Evolutionary conservation across 2,113 vertebrate genomes (phyloP).

Genomic region (Alligator sinensis): DNA sequence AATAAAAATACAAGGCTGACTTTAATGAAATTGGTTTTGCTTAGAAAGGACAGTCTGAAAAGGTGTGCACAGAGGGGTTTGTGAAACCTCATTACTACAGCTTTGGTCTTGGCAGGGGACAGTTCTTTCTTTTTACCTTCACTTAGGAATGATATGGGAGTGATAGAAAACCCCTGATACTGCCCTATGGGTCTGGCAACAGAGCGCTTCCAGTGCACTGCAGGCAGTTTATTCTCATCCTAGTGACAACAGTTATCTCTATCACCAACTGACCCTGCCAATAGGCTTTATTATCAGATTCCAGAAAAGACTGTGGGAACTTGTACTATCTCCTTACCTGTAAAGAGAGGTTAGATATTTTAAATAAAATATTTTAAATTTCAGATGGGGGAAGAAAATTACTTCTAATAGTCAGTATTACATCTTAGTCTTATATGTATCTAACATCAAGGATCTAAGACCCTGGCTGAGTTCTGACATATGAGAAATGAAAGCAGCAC

Average conservation of each 20-base stretch:
- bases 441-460: background rate
- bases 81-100: background rate
- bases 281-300: background rate
- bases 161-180: background rate
- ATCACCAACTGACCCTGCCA: background rate
- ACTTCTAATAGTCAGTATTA: conserved; percentile 8
- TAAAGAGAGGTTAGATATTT: background rate
- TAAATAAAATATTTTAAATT: background rate
- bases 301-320: background rate
- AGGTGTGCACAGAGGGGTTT: background rate
- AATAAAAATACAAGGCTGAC: background rate
- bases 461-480: background rate
- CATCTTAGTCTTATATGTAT: background rate
- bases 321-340: background rate
- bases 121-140: background rate
- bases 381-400: background rate
- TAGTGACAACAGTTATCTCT: background rate
- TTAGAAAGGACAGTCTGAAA: background rate
- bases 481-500: conserved; percentile 5
- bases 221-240: background rate
- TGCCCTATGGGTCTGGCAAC: background rate
- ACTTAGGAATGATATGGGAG: background rate
- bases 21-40: background rate
- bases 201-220: background rate
- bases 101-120: background rate